Evolutionary conservation across 1,140 invertebrate species (phyloP).

Genomic region (Drosophila pruinosa): DNA sequence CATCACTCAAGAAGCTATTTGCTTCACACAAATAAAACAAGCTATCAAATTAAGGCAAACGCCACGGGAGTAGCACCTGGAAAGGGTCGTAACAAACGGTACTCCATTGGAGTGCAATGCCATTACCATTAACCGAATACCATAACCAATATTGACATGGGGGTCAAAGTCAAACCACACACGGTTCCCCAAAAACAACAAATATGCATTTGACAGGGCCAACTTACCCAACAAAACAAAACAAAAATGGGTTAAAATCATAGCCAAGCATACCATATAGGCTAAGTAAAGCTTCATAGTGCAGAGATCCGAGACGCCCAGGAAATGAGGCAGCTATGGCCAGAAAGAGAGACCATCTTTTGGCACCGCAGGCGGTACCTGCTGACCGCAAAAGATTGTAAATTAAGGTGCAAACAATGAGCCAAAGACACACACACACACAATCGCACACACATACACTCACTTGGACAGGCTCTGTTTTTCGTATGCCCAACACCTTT

Average conservation of each 20-base stretch:
- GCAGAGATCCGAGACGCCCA: conserved; percentile 14
- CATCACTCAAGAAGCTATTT: conserved; percentile 77
- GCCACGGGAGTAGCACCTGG: conserved; percentile 52
- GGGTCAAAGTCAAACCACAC: conserved; percentile 39
- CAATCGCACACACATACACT: too few species aligned
- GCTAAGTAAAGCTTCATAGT: conserved; percentile 24
- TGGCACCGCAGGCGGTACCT: conserved; percentile 32
- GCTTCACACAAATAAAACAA: conserved; percentile 76
- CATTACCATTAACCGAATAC: conserved; percentile 32
- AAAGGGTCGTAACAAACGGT: conserved; percentile 26
- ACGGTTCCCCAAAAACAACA: conserved; percentile 45
- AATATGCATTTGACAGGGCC: conserved; percentile 66
- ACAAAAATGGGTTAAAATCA: conserved; percentile 49
- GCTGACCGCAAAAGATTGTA: conserved; percentile 72
- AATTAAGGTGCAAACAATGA: conserved; percentile 74
- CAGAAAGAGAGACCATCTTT: not conserved
- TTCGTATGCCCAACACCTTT: conserved; percentile 35
- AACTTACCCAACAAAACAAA: conserved; percentile 26
- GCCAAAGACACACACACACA: conserved; percentile 25
- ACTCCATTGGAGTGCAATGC: conserved; percentile 33
- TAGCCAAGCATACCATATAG: conserved; percentile 19
- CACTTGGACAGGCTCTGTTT: conserved; percentile 30
- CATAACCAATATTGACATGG: conserved; percentile 44
- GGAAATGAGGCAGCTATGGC: not conserved
- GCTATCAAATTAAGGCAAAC: conserved; percentile 71